Conservation (phyloP, 1,140 invertebrate genomes). For the Euborellia annulipes region DNA sequence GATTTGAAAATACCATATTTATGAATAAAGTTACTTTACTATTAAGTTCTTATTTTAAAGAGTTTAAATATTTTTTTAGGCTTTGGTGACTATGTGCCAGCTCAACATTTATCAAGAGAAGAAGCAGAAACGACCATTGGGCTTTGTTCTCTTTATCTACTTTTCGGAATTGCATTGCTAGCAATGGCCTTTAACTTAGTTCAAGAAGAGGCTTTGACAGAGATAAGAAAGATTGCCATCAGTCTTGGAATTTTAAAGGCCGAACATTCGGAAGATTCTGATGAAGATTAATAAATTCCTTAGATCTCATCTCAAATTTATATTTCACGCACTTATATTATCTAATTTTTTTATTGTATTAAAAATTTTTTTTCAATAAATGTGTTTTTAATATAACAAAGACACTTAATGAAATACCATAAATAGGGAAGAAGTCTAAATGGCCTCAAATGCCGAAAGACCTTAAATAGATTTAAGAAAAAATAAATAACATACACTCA, state of each 20-base stretch:
- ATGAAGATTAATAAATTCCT: too few relatives aligned
- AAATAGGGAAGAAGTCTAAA: too few relatives aligned
- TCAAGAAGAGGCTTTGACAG: conserved; percentile 77
- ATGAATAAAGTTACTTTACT: conserved; percentile 5
- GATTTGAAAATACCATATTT: too few relatives aligned
- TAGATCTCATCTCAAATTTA: too few relatives aligned
- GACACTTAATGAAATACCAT: too few relatives aligned
- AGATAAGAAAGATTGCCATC: conserved; percentile 67
- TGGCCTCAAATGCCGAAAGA: too few relatives aligned
- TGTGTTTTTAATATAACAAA: too few relatives aligned
- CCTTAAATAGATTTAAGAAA: too few relatives aligned
- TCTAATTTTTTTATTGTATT: too few relatives aligned
- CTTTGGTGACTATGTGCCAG: conserved; percentile 87
- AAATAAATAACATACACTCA: too few relatives aligned
- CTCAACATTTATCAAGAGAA: conserved; percentile 43
- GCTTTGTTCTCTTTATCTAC: conserved; percentile 77
- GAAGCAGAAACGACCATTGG: conserved; percentile 67
- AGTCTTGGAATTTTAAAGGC: conserved; percentile 71
- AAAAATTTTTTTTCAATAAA: too few relatives aligned
- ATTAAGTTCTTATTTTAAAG: background rate
- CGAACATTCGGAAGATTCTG: conserved; percentile 39
- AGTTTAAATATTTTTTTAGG: conserved; percentile 26
- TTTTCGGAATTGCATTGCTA: conserved; percentile 91
- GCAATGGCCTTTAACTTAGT: conserved; percentile 99
- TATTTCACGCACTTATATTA: too few relatives aligned